Base-by-base conservation (phyloP, 2,888 invertebrate genomes). In the Synergus laeviventris region DNA sequence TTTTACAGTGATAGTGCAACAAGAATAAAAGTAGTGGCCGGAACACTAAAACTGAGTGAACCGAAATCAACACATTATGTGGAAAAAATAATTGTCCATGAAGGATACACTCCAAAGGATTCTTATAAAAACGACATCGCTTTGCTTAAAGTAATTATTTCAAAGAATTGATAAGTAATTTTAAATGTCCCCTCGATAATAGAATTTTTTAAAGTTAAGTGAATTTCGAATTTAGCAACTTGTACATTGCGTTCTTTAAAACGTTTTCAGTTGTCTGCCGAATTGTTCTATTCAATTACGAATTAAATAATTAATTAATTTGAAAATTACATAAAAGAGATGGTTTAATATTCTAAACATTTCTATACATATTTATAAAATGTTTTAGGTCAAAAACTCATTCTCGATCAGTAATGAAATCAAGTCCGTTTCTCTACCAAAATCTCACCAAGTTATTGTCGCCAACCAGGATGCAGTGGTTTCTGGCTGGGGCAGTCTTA, bases 401-500 rank as follows among this genome's bases (percentile, higher is more conserved):
- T 73, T 79, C 16, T n/a, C 39, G 1, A 74, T 73, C 2, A 21
- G 39, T 14, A 18, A 36, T 5, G 12, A 54, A 1, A 66, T 79
- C 1, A 18, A 75, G 24, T 74, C 64, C 36, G 74, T 78, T 76
- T 31, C 59, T 73, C 18, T 79, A 16, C 76, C 77, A 12, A 54
- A 66, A 45, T 2, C 11, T 14, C 73, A 78, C 14, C 12, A 39
- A 12, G 49, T 64, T 16, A 74, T 78, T 36, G 39, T 31, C 3
- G 9, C 74, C 1, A 76, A 76, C 12, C 45, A 73, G 9, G 21
- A 36, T 1, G 77, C 78, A 0, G 38, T 74, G 5, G 73, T 78
- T 8, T 79, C 79, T 14, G 78, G 79, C 2, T 79, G 76, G 79
- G 77, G 79, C 7, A 36, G 59, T 11, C 74, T 76, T 36, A 38